Conservation (phyloP, 1,140 invertebrate species). For the Macrostomum lignano region DNA sequence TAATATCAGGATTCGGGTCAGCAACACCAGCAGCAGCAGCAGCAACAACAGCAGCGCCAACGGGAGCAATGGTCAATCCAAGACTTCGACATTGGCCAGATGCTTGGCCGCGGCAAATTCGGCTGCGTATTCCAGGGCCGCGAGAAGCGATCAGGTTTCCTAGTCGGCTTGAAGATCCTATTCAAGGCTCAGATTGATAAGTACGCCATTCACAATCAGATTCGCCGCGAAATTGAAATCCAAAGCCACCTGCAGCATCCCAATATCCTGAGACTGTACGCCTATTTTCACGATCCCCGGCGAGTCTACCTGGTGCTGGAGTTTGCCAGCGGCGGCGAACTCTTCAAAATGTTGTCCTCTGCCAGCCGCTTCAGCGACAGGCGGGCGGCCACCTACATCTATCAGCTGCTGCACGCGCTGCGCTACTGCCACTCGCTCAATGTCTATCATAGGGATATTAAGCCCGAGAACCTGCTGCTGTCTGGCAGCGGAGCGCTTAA, state of each 20-base stretch:
- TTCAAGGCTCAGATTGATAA: background rate
- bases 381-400: no score
- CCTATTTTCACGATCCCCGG: slow-evolving; percentile 63
- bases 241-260: slow-evolving; percentile 34
- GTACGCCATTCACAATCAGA: background rate
- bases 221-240: background rate
- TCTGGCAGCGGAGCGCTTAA: slow-evolving; percentile 5
- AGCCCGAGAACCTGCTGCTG: slow-evolving; percentile 11
- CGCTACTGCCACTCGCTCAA: slow-evolving; percentile 10
- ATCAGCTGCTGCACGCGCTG: no score
- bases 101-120: no score
- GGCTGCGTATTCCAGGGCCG: no score
- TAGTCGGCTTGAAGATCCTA: background rate
- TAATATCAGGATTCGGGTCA: no score
- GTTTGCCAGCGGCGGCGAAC: slow-evolving; percentile 59
- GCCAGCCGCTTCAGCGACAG: no score
- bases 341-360: slow-evolving; percentile 39
- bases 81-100: no score
- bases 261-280: slow-evolving; percentile 55
- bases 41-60: no score
- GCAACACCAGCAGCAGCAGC: no score
- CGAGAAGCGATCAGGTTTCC: no score
- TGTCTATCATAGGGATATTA: slow-evolving; percentile 11
- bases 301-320: slow-evolving; percentile 68
- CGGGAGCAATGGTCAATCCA: no score